Conservation (phyloP, 2,113 vertebrate species). For the Halcyon senegalensis region DNA sequence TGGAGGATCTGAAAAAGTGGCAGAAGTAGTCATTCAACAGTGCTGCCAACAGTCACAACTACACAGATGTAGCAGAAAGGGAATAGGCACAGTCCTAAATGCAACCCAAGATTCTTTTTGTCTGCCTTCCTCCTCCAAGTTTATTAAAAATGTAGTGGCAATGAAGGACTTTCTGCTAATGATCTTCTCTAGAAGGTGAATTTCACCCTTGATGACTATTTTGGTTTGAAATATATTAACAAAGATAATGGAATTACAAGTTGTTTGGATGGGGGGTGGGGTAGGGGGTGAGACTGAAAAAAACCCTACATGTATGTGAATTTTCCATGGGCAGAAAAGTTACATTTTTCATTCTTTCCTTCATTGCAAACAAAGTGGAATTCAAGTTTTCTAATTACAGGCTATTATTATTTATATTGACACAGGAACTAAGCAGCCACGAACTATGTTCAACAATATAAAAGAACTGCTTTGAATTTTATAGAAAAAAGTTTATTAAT, state of each 20-base stretch:
- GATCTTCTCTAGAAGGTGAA: background rate
- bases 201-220: background rate
- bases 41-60: background rate
- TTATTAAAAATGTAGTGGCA: background rate
- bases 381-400: background rate
- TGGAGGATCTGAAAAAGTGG: background rate
- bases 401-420: background rate
- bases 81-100: background rate
- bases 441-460: background rate
- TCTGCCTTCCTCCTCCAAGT: background rate
- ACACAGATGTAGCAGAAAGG: background rate
- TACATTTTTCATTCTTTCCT: background rate
- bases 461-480: background rate
- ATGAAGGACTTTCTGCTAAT: background rate
- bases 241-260: background rate
- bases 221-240: background rate
- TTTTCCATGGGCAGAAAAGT: background rate
- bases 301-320: rapidly evolving
- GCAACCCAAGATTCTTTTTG: background rate
- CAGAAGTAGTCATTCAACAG: background rate
- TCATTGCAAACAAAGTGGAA: background rate
- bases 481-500: background rate
- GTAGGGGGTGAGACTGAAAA: background rate
- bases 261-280: background rate
- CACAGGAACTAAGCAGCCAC: background rate